A percentile compares a stretch with the other conserved stretches of the same genome.
Conservation (phyloP, 2,113 vertebrate species). For the Oryzias melastigma region DNA sequence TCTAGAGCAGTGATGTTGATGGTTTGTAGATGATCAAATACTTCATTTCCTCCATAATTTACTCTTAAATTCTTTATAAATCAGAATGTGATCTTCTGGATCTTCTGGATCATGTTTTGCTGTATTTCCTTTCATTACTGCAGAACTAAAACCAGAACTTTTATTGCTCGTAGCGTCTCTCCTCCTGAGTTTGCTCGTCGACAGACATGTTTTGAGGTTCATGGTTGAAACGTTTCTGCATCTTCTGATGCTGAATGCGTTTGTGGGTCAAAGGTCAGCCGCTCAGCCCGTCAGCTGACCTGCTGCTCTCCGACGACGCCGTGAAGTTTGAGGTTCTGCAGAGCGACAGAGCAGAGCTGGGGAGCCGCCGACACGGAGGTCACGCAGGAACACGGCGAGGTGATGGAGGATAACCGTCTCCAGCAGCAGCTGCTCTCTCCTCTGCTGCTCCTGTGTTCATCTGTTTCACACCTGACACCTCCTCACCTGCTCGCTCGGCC, state of each 20-base stretch:
- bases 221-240: background rate
- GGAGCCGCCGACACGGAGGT: constrained; percentile 59
- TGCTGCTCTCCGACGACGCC: constrained; percentile 57
- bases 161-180: too few relatives aligned
- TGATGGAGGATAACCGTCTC: constrained; percentile 60
- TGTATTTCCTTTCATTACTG: too few relatives aligned
- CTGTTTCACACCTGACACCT: constrained; percentile 37
- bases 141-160: too few relatives aligned
- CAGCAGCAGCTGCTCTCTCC: constrained; percentile 29
- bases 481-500: constrained; percentile 20
- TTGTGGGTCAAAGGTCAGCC: constrained; percentile 62
- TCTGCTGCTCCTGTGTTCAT: constrained; percentile 37
- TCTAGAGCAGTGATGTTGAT: too few relatives aligned
- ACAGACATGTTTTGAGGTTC: too few relatives aligned
- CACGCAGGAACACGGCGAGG: constrained; percentile 58
- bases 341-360: constrained; percentile 58
- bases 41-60: too few relatives aligned
- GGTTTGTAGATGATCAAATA: too few relatives aligned
- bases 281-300: constrained; percentile 62
- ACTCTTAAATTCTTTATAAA: too few relatives aligned
- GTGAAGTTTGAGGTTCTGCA: constrained; percentile 60
- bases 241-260: constrained; percentile 22
- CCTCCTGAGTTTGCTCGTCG: too few relatives aligned
- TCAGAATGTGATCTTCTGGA: too few relatives aligned
- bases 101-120: too few relatives aligned